Evolutionary conservation across 30 jellyfish, hydroid and myxozoan genomes (phyloP).

Genomic region (Hydra vulgaris): DNA sequence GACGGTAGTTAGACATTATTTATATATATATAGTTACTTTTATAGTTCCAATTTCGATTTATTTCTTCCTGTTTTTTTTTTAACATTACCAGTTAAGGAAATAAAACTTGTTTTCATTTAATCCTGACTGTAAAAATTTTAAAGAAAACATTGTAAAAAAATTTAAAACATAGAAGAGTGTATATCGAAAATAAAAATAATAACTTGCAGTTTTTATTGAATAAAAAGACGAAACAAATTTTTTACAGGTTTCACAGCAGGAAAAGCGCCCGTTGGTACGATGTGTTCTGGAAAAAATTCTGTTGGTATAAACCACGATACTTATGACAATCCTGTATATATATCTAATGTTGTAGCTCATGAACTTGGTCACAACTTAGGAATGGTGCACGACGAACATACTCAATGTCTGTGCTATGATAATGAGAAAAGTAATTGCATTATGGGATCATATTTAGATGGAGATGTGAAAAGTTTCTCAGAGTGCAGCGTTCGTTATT

Average conservation of each 20-base stretch:
- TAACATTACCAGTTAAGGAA: too few species aligned
- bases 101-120: too few species aligned
- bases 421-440: constrained; percentile 20
- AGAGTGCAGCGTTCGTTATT: constrained; percentile 40
- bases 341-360: constrained; percentile 70
- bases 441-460: constrained; percentile 46
- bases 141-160: too few species aligned
- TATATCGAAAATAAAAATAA: too few species aligned
- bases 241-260: constrained; percentile 57
- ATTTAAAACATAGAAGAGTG: too few species aligned
- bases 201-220: too few species aligned
- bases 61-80: too few species aligned
- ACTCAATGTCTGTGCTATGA: constrained; percentile 38
- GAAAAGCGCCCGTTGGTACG: constrained; percentile 61
- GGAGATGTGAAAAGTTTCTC: constrained; percentile 43
- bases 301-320: constrained; percentile 62
- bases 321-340: constrained; percentile 22
- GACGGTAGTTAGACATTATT: too few species aligned
- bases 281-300: constrained; percentile 46
- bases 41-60: too few species aligned
- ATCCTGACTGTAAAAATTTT: too few species aligned
- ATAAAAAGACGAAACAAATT: too few species aligned
- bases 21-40: too few species aligned
- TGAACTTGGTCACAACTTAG: constrained; percentile 81
- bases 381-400: constrained; percentile 58